A percentile compares a stretch with the other conserved stretches of the same genome.
phyloP scores from a whole-genome alignment of 2,888 invertebrate genomes.

The Erebia epiphron region DNA sequence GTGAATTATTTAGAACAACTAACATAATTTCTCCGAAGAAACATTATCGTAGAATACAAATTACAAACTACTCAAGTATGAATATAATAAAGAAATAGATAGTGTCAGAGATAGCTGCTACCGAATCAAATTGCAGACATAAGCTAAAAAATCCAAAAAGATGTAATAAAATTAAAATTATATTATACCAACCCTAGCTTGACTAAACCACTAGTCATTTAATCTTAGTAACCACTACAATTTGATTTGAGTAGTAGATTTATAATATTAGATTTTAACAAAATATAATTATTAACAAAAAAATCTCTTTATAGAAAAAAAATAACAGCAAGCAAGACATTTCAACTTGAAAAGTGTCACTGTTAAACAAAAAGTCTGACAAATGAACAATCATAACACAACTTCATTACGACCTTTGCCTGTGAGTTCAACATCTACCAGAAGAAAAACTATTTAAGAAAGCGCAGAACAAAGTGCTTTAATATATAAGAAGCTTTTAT shows the following conservation, averaged over 20 bases:
- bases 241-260: too few relatives aligned
- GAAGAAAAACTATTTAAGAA: conserved; percentile 41
- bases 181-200: neutral
- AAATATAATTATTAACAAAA: too few relatives aligned
- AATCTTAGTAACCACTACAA: too few relatives aligned
- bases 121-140: too few relatives aligned
- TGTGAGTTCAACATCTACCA: conserved; percentile 35
- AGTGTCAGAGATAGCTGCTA: neutral
- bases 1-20: conserved; percentile 42
- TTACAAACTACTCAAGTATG: conserved; percentile 21
- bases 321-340: neutral
- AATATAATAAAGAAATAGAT: neutral
- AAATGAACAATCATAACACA: conserved; percentile 18
- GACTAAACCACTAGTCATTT: too few relatives aligned
- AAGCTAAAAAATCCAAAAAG: neutral
- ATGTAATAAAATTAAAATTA: neutral
- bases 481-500: conserved; percentile 52
- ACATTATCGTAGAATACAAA: conserved; percentile 39
- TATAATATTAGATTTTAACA: too few relatives aligned
- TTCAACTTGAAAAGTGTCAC: neutral
- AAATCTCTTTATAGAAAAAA: too few relatives aligned
- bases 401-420: conserved; percentile 14
- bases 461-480: conserved; percentile 46
- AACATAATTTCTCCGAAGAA: conserved; percentile 37
- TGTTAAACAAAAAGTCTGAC: conserved; percentile 6